A percentile compares a stretch with the other conserved stretches of the same genome.
Conservation (phyloP, 2,113 vertebrate species). For the Ictidomys tridecemlineatus region DNA sequence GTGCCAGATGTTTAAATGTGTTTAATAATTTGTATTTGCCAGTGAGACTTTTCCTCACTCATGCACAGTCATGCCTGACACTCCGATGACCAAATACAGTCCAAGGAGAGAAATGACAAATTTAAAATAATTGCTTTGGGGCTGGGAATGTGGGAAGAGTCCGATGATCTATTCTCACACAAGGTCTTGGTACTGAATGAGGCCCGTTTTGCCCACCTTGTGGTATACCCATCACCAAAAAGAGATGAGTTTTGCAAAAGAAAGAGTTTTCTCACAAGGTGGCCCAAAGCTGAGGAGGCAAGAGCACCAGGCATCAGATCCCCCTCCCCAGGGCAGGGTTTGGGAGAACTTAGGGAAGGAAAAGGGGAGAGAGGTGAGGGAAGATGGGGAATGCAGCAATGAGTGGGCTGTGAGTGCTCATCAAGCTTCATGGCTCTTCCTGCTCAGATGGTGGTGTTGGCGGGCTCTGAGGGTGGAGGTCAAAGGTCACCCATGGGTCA, state of each 20-base stretch:
- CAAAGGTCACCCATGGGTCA: neutral
- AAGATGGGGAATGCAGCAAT: neutral
- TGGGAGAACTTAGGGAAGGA: too few relatives aligned
- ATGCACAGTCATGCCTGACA: too few relatives aligned
- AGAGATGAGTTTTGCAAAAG: neutral
- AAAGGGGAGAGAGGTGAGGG: neutral
- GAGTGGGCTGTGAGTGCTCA: too few relatives aligned
- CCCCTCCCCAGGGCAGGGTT: neutral
- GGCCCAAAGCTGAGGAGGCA: neutral
- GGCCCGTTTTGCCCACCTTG: too few relatives aligned
- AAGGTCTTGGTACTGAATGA: too few relatives aligned
- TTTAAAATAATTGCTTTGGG: too few relatives aligned
- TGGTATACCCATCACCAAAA: neutral
- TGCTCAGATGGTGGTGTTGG: too few relatives aligned
- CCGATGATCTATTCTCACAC: too few relatives aligned
- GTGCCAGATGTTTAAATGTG: neutral
- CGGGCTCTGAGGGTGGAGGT: neutral
- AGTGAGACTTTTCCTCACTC: too few relatives aligned
- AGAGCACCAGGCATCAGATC: neutral
- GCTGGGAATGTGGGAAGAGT: too few relatives aligned
- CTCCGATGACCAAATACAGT: too few relatives aligned
- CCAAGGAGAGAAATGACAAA: too few relatives aligned
- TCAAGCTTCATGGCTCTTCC: neutral
- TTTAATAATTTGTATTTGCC: neutral
- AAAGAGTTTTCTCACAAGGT: neutral